These are phyloP conservation scores for Apocrypta bakeri DNA, from an alignment of 1,140 invertebrate species.

Conservation along the genomic window DNA sequence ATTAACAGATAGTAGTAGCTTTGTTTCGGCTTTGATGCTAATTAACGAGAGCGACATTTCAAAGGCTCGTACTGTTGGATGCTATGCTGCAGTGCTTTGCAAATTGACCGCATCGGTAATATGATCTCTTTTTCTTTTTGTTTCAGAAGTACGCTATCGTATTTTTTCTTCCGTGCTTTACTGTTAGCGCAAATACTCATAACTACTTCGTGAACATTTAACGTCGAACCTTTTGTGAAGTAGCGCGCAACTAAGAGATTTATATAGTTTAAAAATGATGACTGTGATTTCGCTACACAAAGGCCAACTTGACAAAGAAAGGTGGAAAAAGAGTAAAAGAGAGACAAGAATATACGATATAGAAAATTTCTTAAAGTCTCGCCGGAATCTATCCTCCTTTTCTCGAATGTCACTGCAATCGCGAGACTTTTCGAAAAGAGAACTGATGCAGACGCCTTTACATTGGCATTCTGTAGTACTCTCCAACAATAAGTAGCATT, in stretches of 20 bases:
- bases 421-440: background rate
- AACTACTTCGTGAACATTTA: background rate
- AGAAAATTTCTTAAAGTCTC: slow-evolving; percentile 2
- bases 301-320: background rate
- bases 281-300: background rate
- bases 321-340: too few relatives aligned
- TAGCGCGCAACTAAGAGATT: background rate
- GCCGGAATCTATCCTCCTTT: background rate
- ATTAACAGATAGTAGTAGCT: too few relatives aligned
- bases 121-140: background rate
- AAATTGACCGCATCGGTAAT: background rate
- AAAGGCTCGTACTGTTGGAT: background rate
- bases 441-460: too few relatives aligned
- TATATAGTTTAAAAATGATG: background rate
- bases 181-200: too few relatives aligned
- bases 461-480: too few relatives aligned
- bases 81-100: background rate
- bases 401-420: background rate
- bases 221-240: background rate
- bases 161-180: too few relatives aligned
- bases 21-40: background rate
- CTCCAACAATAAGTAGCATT: background rate
- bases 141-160: too few relatives aligned
- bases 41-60: background rate
- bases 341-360: background rate